Conservation (phyloP, 2,797 vertebrate genomes). For the Gymnoscopelus microlampas region DNA sequence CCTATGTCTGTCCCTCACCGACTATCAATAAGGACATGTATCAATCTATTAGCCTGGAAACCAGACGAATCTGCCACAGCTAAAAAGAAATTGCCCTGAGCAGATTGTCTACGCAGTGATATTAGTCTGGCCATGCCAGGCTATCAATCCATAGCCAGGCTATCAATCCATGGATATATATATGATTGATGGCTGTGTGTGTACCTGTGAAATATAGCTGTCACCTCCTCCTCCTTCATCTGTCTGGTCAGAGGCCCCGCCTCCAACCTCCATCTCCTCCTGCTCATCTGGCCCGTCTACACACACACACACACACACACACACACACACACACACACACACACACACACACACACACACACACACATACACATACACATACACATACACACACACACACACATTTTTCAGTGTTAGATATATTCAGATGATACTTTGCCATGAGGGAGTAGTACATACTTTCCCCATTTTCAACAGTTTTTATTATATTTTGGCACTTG, state of each 20-base stretch:
- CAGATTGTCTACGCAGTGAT: too few relatives aligned
- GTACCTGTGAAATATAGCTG: slow-evolving; percentile 43
- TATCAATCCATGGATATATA: neutral
- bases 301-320: slow-evolving; percentile 19
- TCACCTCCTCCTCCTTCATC: slow-evolving; percentile 24
- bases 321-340: neutral
- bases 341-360: neutral
- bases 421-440: too few relatives aligned
- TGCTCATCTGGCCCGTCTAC: slow-evolving; percentile 30
- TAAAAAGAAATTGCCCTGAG: too few relatives aligned
- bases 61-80: too few relatives aligned
- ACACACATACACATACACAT: slow-evolving; percentile 2
- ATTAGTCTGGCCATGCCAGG: too few relatives aligned
- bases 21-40: too few relatives aligned
- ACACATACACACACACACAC: neutral
- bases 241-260: slow-evolving; percentile 1
- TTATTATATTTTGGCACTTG: too few relatives aligned
- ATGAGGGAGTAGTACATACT: too few relatives aligned
- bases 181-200: neutral
- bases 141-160: neutral
- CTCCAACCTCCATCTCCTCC: slow-evolving; percentile 46
- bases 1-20: too few relatives aligned
- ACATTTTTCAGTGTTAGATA: too few relatives aligned
- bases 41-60: too few relatives aligned
- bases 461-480: too few relatives aligned